These are phyloP conservation scores for Oophaga pumilio DNA, from an alignment of 2,113 vertebrate species.

Conservation along the genomic window DNA sequence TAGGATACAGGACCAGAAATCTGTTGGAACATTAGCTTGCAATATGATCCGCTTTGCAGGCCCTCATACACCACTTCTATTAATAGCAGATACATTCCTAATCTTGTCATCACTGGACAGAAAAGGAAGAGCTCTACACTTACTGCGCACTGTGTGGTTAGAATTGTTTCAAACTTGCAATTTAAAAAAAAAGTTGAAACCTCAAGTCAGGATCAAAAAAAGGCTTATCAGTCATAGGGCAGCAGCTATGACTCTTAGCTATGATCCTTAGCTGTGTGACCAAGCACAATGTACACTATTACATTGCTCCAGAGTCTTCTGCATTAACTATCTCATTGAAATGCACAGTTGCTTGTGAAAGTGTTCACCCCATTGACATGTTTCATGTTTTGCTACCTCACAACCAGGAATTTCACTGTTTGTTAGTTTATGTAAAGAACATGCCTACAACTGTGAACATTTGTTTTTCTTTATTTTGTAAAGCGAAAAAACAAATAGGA, in stretches of 20 bases:
- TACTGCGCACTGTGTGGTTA: slow-evolving; percentile 68
- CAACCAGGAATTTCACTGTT: too few species aligned
- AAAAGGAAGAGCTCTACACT: slow-evolving; percentile 91
- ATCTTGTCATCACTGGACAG: slow-evolving; percentile 93
- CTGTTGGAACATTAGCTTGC: slow-evolving; percentile 81
- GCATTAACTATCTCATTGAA: too few species aligned
- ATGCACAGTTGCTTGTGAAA: too few species aligned
- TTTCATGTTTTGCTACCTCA: too few species aligned
- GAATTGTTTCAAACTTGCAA: neutral
- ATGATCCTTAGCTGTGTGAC: neutral
- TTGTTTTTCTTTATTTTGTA: too few species aligned
- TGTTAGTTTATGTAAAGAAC: too few species aligned
- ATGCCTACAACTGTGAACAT: too few species aligned
- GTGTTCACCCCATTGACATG: too few species aligned
- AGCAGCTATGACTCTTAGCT: neutral
- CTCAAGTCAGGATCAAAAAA: neutral
- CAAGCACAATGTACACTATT: neutral
- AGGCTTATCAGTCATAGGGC: neutral
- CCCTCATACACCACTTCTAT: slow-evolving; percentile 87
- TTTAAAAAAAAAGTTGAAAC: neutral
- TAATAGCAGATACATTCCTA: slow-evolving; percentile 94
- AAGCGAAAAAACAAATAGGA: too few species aligned
- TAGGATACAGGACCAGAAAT: slow-evolving; percentile 68
- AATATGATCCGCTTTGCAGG: slow-evolving; percentile 77
- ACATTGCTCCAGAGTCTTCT: too few species aligned